These are phyloP conservation scores for Trachelus tabidus DNA, from an alignment of 2,888 invertebrate genomes.

Conservation along the genomic window DNA sequence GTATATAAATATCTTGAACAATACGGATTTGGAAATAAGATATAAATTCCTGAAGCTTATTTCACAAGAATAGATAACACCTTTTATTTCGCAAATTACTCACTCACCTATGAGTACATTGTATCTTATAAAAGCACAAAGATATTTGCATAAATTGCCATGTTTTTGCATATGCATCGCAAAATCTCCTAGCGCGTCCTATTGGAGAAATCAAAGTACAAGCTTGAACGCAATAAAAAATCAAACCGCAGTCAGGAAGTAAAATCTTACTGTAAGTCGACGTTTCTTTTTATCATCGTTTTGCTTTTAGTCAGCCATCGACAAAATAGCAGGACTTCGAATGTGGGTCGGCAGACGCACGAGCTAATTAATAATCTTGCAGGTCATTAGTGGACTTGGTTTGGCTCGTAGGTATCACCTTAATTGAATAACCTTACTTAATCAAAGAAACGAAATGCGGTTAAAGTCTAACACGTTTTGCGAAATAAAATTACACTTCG, in stretches of 20 bases:
- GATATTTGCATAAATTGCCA: background rate
- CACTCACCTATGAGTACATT: background rate
- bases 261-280: background rate
- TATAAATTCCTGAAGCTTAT: background rate
- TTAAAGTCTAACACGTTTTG: background rate
- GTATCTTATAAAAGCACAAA: background rate
- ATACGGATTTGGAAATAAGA: background rate
- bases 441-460: background rate
- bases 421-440: conserved; percentile 39
- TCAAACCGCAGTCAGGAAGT: background rate
- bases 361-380: conserved; percentile 49
- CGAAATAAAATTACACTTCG: background rate
- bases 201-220: background rate
- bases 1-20: background rate
- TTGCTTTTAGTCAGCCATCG: background rate
- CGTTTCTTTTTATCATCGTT: background rate
- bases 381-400: conserved; percentile 43
- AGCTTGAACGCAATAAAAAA: background rate
- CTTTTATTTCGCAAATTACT: background rate
- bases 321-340: background rate
- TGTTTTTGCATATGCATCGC: background rate
- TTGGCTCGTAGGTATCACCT: conserved; percentile 20
- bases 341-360: conserved; percentile 2
- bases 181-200: background rate
- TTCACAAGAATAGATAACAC: background rate